Evolutionary conservation across 1,140 invertebrate genomes (phyloP).

Genomic region (Atopsyche davidsoni): DNA sequence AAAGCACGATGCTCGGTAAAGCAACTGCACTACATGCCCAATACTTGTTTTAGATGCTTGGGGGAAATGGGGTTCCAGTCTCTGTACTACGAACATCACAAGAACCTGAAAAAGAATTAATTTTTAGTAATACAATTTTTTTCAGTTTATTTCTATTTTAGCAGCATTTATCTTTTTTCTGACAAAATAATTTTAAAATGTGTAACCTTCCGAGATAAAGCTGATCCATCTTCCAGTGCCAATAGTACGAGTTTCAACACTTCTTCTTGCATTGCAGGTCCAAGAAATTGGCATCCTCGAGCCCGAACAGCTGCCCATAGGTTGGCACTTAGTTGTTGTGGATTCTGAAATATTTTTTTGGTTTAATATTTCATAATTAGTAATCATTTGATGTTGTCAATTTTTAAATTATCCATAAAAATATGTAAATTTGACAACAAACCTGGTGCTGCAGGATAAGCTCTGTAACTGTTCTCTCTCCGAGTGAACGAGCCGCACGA

Average conservation of each 20-base stretch:
- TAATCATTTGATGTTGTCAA: no score
- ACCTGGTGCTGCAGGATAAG: constrained; percentile 82
- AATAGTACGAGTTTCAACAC: constrained; percentile 90
- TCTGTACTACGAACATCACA: constrained; percentile 97
- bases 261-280: constrained; percentile 99
- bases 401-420: no score
- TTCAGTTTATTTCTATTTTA: neutral
- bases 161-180: neutral
- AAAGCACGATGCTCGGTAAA: constrained; percentile 97
- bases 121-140: neutral
- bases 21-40: constrained; percentile 95
- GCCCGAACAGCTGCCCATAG: constrained; percentile 96
- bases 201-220: constrained; percentile 81
- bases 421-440: neutral
- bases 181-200: neutral
- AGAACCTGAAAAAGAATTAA: constrained; percentile 57
- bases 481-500: constrained; percentile 81
- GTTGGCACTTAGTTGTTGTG: constrained; percentile 85
- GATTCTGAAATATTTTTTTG: constrained; percentile 58
- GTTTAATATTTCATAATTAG: neutral
- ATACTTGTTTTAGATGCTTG: constrained; percentile 98
- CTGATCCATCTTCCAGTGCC: constrained; percentile 92
- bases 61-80: constrained; percentile 90
- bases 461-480: constrained; percentile 92
- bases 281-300: constrained; percentile 96